These are phyloP conservation scores for Zoanthus gigantus DNA, from an alignment of 92 coral and sea anemone species.

Conservation along the genomic window DNA sequence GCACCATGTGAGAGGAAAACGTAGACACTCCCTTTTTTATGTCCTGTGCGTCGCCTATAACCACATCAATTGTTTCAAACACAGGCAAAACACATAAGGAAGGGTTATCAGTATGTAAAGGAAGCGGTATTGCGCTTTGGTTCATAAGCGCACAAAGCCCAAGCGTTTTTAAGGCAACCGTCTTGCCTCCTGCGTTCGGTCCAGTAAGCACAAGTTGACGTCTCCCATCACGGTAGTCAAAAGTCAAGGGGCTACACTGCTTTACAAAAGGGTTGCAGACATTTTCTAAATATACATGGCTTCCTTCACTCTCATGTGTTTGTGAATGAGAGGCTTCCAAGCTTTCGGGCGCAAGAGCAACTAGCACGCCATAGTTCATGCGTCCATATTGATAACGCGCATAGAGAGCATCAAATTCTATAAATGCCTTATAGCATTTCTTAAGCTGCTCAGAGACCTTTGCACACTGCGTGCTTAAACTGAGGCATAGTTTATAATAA, in stretches of 20 bases:
- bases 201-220: not conserved
- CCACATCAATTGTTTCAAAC: not conserved
- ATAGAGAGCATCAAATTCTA: not conserved
- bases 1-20: not conserved
- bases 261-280: not conserved
- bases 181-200: not conserved
- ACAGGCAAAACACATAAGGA: not conserved
- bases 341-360: not conserved
- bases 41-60: not conserved
- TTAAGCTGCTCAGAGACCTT: not conserved
- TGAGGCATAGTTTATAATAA: not conserved
- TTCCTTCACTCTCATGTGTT: not conserved
- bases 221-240: not conserved
- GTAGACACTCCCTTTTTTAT: not conserved
- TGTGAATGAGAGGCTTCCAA: not conserved
- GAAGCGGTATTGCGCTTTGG: not conserved
- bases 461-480: not conserved
- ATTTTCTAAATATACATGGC: not conserved
- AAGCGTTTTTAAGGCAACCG: not conserved
- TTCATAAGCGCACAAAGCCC: not conserved
- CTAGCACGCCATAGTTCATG: not conserved
- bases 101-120: not conserved
- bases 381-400: not conserved
- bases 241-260: not conserved
- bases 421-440: not conserved